Conservation (phyloP, 2,888 invertebrate species). For the Drosophila imparisetae region DNA sequence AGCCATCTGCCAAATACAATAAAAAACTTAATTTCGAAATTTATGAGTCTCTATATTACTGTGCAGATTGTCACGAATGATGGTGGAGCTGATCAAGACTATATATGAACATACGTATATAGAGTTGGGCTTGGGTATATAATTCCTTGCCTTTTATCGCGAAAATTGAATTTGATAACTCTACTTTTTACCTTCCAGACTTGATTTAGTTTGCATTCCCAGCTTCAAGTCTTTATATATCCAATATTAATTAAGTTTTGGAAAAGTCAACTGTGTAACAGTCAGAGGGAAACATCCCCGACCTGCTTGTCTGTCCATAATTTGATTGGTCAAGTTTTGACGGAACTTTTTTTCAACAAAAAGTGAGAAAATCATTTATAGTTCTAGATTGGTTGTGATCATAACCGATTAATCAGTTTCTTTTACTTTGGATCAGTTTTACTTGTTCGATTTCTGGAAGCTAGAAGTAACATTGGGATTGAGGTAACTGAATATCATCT, state of each 20-base stretch:
- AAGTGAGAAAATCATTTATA: background rate
- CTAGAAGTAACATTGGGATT: background rate
- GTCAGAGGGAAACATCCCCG: background rate
- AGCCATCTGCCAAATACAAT: too few relatives aligned
- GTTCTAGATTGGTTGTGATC: background rate
- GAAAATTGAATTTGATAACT: background rate
- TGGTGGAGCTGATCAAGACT: too few relatives aligned
- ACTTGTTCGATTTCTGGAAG: background rate
- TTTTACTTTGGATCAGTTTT: background rate
- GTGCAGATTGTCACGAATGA: too few relatives aligned
- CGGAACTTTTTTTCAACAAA: background rate
- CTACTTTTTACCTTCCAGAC: background rate
- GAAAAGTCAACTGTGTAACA: background rate
- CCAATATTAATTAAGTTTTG: background rate
- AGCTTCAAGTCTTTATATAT: background rate
- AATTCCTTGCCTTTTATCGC: too few relatives aligned
- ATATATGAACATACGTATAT: too few relatives aligned
- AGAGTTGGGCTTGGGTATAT: too few relatives aligned
- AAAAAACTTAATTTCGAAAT: too few relatives aligned
- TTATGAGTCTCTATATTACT: too few relatives aligned
- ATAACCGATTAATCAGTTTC: background rate
- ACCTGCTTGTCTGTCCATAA: background rate
- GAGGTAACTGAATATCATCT: background rate
- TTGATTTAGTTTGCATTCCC: background rate
- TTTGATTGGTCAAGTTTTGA: background rate